phyloP scores from a whole-genome alignment of 2,113 vertebrate species.

The Chaetodon trifascialis region DNA sequence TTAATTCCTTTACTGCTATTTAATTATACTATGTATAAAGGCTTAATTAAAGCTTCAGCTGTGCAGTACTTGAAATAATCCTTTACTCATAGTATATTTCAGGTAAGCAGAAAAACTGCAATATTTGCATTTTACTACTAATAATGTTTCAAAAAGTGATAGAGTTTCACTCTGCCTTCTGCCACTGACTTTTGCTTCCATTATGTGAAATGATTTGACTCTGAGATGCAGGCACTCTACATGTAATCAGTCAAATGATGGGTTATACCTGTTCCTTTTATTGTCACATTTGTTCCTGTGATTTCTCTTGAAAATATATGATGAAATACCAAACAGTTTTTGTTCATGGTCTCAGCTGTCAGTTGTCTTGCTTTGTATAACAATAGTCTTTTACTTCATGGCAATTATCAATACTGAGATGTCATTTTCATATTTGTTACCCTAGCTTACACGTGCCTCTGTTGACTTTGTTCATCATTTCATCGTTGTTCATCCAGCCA shows the following conservation, averaged over 20 bases:
- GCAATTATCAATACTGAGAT: background rate
- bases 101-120: too few species aligned
- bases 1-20: background rate
- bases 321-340: background rate
- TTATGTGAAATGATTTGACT: background rate
- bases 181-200: background rate
- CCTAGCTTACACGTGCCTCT: background rate
- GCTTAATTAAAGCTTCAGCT: background rate
- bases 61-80: too few species aligned
- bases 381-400: background rate
- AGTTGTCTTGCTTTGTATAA: background rate
- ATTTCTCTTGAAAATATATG: background rate
- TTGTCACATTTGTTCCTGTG: background rate
- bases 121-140: too few species aligned
- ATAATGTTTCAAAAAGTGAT: too few species aligned
- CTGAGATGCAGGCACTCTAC: background rate
- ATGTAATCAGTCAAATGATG: background rate
- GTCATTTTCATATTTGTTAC: conserved; percentile 8
- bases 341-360: background rate
- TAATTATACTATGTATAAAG: background rate
- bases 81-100: too few species aligned
- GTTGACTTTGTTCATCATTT: conserved; percentile 2
- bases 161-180: too few species aligned
- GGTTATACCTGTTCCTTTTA: background rate
- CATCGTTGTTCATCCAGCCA: background rate